Percentiles rank a stretch among this genome's conserved stretches.
Evolutionary conservation across 2,113 vertebrate species (phyloP).

Genomic region (Neogale vison): DNA sequence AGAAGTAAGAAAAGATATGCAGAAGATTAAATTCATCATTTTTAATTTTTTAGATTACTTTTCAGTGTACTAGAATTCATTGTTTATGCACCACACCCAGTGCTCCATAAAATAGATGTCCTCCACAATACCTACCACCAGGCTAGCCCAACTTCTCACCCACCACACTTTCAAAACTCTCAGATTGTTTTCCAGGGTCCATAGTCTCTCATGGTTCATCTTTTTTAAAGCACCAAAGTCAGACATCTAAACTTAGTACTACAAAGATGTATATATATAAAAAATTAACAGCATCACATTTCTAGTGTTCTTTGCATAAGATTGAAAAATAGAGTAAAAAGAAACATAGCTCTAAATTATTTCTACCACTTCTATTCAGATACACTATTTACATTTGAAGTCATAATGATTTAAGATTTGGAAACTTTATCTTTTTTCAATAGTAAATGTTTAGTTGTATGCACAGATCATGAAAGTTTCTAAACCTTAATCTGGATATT

Average conservation of each 20-base stretch:
- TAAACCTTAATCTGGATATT: background rate
- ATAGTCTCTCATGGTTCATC: background rate
- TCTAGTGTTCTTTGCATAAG: background rate
- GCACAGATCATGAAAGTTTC: background rate
- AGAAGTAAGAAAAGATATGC: background rate
- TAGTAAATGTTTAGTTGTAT: background rate
- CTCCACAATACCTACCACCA: no score
- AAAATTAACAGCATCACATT: background rate
- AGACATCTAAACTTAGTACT: background rate
- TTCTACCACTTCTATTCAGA: background rate
- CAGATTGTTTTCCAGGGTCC: no score
- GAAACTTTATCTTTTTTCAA: background rate
- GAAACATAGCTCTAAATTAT: background rate
- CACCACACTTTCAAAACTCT: no score
- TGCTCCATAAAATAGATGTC: no score
- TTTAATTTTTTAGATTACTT: no score
- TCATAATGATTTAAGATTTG: background rate
- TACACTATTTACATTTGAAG: background rate
- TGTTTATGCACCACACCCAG: no score
- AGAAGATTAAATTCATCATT: background rate
- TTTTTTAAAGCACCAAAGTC: constrained; percentile 28
- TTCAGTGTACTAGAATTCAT: no score
- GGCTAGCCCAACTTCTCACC: no score
- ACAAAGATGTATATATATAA: background rate
- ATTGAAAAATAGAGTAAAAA: background rate